Evolutionary conservation across 2,888 invertebrate species (phyloP).

Genomic region (Pristionchus mayeri): DNA sequence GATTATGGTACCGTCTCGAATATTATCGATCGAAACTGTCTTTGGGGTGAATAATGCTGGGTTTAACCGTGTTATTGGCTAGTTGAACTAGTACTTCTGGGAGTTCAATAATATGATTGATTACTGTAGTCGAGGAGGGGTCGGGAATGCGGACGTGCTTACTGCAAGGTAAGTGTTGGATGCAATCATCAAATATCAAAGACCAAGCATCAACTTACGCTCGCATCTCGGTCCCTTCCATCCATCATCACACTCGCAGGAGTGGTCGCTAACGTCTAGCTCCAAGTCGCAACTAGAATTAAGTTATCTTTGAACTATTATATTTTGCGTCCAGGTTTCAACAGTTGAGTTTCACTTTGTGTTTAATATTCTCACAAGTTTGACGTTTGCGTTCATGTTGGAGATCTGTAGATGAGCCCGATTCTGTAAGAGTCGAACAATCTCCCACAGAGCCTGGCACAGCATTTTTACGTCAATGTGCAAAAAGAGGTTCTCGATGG

Average conservation of each 20-base stretch:
- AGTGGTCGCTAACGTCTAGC: neutral
- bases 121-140: neutral
- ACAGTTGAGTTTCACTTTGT: no score
- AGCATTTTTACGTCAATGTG: no score
- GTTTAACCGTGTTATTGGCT: neutral
- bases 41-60: neutral
- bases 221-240: neutral
- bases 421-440: no score
- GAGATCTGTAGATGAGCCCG: no score
- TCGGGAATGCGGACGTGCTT: neutral
- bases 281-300: neutral
- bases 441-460: no score
- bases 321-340: no score
- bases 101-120: neutral
- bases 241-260: neutral
- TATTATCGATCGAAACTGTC: constrained; percentile 10
- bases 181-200: neutral
- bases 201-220: neutral
- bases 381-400: no score
- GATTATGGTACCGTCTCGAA: neutral
- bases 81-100: neutral
- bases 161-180: neutral
- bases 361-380: no score
- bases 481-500: no score
- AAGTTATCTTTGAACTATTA: neutral